A percentile compares a stretch with the other conserved stretches of the same genome.
These are phyloP conservation scores for Drosophila leonis DNA, from an alignment of 2,888 invertebrate species.

Conservation along the genomic window DNA sequence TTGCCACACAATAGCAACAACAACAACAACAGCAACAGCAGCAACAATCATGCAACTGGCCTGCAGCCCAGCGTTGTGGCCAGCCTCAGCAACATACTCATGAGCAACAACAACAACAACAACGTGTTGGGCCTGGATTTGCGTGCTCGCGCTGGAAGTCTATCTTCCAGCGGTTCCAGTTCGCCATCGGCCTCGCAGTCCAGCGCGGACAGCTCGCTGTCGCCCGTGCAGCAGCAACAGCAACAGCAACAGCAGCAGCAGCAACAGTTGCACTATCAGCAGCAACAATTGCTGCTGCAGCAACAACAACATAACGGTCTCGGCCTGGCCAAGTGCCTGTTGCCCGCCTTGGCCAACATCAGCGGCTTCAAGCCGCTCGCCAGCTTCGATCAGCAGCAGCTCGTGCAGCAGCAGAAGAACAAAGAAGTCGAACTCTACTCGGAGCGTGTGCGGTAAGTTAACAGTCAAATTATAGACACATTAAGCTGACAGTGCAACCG, in stretches of 20 bases:
- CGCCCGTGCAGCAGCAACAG: constrained; percentile 77
- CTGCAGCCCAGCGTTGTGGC: constrained; percentile 66
- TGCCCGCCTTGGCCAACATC: constrained; percentile 67
- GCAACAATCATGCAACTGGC: constrained; percentile 27
- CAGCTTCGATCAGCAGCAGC: constrained; percentile 82
- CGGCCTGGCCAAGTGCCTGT: constrained; percentile 62
- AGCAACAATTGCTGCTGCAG: constrained; percentile 37
- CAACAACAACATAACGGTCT: constrained; percentile 64
- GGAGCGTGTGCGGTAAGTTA: constrained; percentile 91
- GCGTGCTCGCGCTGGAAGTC: constrained; percentile 90
- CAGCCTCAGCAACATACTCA: constrained; percentile 68
- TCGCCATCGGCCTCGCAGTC: constrained; percentile 92
- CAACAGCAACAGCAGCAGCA: constrained; percentile 65
- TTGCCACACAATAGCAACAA: constrained; percentile 69
- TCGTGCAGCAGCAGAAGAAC: constrained; percentile 88
- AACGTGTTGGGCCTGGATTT: constrained; percentile 84
- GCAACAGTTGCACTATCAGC: constrained; percentile 34
- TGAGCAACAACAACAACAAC: constrained; percentile 54
- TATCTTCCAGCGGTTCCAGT: constrained; percentile 92
- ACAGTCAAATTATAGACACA: background rate
- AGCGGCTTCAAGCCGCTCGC: constrained; percentile 79
- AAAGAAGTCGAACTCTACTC: constrained; percentile 92
- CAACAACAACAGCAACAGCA: constrained; percentile 26
- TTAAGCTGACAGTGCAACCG: background rate
- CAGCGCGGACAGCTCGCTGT: constrained; percentile 88